These are phyloP conservation scores for Apantesis nais DNA, from an alignment of 2,888 invertebrate species.

Conservation along the genomic window DNA sequence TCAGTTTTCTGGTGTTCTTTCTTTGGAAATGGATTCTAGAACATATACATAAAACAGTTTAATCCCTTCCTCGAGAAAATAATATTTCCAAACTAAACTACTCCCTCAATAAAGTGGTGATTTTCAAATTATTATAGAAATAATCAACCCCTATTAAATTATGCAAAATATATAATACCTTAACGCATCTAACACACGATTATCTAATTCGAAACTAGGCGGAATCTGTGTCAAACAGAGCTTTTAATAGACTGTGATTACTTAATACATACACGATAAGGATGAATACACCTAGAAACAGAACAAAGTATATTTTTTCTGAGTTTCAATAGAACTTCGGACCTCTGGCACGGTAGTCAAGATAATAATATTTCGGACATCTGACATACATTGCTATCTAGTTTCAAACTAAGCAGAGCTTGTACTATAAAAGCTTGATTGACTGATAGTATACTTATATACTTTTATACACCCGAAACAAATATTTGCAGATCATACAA, in stretches of 20 bases:
- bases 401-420: too few relatives aligned
- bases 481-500: too few relatives aligned
- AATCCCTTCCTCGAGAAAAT: not conserved
- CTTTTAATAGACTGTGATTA: not conserved
- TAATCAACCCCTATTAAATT: not conserved
- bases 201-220: not conserved
- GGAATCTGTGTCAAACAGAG: not conserved
- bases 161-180: too few relatives aligned
- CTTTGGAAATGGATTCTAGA: conserved; percentile 56
- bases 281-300: not conserved
- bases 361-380: too few relatives aligned
- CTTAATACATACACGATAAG: too few relatives aligned
- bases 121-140: not conserved
- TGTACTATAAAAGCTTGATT: too few relatives aligned
- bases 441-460: too few relatives aligned
- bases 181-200: not conserved
- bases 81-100: not conserved
- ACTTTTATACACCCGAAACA: too few relatives aligned
- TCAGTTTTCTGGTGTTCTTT: conserved; percentile 25
- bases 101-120: not conserved
- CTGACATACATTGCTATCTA: too few relatives aligned
- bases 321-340: too few relatives aligned
- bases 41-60: conserved; percentile 44
- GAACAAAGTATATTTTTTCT: not conserved
- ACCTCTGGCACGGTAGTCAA: too few relatives aligned